Evolutionary conservation across 2,888 invertebrate genomes (phyloP).

Genomic region (Lasioglossum malachurum): DNA sequence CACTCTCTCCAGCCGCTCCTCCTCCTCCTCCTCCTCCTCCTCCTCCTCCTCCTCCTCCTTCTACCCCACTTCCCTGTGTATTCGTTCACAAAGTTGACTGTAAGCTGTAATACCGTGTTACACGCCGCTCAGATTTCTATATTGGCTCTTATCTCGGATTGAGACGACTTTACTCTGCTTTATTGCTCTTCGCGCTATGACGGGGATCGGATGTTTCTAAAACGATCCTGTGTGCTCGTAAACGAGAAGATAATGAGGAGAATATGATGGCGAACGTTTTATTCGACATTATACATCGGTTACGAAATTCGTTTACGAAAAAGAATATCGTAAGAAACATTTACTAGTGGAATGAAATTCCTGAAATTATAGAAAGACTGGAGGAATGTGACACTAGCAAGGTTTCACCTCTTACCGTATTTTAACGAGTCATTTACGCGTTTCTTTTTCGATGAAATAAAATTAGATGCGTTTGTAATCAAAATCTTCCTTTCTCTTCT

Average conservation of each 20-base stretch:
- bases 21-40: not conserved
- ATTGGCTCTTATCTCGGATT: slow-evolving; percentile 22
- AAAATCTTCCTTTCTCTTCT: no score
- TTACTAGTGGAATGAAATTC: not conserved
- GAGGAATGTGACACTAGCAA: not conserved
- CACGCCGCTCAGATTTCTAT: not conserved
- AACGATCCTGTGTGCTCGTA: not conserved
- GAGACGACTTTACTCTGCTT: not conserved
- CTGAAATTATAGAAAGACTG: not conserved
- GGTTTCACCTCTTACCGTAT: not conserved
- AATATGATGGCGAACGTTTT: not conserved
- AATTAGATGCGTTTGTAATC: no score
- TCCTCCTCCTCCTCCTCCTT: not conserved
- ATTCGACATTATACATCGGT: not conserved
- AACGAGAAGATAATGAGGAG: not conserved
- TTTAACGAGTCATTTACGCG: no score
- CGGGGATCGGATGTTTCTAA: not conserved
- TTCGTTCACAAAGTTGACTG: slow-evolving; percentile 10
- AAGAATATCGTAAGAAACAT: not conserved
- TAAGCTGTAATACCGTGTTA: slow-evolving; percentile 25
- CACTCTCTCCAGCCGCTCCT: slow-evolving; percentile 25
- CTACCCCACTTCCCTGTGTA: not conserved
- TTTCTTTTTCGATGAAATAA: no score
- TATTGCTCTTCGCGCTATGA: not conserved
- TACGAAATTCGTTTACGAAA: not conserved